A percentile compares a stretch with the other conserved stretches of the same genome.
These are phyloP conservation scores for Corythoichthys intestinalis DNA, from an alignment of 2,113 vertebrate species.

Conservation along the genomic window DNA sequence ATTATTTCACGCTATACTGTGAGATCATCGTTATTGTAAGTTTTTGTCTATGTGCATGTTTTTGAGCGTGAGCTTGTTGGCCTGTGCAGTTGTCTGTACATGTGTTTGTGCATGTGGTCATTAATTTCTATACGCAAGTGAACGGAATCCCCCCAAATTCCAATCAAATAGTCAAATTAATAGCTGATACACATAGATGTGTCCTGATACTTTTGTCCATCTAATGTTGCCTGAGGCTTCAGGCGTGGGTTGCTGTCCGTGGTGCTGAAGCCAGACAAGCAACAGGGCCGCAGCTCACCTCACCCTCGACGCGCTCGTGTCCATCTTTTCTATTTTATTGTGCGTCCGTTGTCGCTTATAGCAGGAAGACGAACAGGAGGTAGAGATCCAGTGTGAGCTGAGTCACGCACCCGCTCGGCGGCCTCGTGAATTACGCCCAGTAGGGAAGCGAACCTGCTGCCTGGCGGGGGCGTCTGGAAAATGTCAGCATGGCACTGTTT, in stretches of 20 bases:
- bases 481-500: conserved; percentile 12
- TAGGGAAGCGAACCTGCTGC: conserved; percentile 25
- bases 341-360: too few relatives aligned
- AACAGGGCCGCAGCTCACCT: neutral
- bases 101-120: too few relatives aligned
- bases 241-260: conserved; percentile 29
- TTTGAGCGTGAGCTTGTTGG: too few relatives aligned
- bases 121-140: too few relatives aligned
- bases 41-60: too few relatives aligned
- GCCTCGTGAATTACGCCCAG: conserved; percentile 27
- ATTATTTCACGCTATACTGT: too few relatives aligned
- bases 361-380: conserved; percentile 3
- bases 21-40: too few relatives aligned
- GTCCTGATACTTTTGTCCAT: neutral
- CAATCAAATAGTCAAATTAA: too few relatives aligned
- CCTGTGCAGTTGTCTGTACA: too few relatives aligned
- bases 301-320: neutral
- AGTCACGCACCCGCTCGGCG: conserved; percentile 33
- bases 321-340: too few relatives aligned
- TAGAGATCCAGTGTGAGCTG: conserved; percentile 28
- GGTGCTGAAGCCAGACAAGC: conserved; percentile 49
- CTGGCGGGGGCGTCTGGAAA: conserved; percentile 17
- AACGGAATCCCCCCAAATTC: too few relatives aligned
- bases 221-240: neutral
- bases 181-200: neutral